Conservation (phyloP, 2,113 vertebrate genomes). For the Chaetorhynchus papuensis region DNA sequence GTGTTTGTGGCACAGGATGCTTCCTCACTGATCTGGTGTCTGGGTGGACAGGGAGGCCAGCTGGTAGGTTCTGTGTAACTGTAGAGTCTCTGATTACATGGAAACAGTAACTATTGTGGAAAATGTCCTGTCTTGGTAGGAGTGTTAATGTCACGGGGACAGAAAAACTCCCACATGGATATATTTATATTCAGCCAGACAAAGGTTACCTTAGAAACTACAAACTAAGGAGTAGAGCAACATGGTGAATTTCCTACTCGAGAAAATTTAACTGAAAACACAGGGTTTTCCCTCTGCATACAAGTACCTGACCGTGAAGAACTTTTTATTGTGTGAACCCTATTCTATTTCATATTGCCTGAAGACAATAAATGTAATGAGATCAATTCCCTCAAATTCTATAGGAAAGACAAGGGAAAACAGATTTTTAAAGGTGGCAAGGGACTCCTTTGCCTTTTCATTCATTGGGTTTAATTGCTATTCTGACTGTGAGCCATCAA, state of each 20-base stretch:
- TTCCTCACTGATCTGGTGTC: neutral
- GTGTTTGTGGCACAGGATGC: neutral
- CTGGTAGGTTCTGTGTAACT: neutral
- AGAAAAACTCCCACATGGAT: neutral
- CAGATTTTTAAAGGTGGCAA: neutral
- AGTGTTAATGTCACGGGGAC: neutral
- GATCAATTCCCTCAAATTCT: neutral
- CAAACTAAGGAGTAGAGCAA: neutral
- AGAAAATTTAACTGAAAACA: neutral
- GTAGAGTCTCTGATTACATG: neutral
- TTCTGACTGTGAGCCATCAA: neutral
- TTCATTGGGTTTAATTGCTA: slow-evolving; percentile 2
- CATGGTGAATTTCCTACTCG: neutral
- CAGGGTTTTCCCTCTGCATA: neutral
- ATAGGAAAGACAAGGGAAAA: neutral
- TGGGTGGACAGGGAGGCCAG: neutral
- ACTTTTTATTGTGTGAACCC: neutral
- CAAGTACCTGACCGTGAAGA: neutral
- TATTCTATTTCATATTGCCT: neutral
- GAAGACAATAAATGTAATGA: neutral
- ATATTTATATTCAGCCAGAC: neutral
- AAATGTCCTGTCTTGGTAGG: neutral
- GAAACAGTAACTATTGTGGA: neutral
- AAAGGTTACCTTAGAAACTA: neutral
- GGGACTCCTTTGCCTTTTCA: neutral